Evolutionary conservation across 2,888 invertebrate genomes (phyloP).

Genomic region (Hemicrepidius hirtus): DNA sequence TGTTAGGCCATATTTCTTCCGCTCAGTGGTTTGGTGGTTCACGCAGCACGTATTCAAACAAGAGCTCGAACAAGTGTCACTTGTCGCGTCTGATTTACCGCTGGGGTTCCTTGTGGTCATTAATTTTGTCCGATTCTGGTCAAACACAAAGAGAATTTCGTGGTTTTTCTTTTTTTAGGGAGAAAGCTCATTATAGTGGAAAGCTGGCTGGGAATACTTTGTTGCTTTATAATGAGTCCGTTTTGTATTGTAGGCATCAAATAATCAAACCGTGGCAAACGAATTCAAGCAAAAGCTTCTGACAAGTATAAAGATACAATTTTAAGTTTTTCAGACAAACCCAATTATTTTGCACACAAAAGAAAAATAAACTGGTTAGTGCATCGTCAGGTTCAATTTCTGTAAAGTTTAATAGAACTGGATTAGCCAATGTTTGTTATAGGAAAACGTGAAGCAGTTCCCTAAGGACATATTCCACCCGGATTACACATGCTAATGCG

Average conservation of each 20-base stretch:
- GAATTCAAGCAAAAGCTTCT: too few species aligned
- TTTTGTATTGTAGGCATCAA: background rate
- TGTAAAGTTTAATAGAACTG: slow-evolving; percentile 24
- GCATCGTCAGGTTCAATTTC: slow-evolving; percentile 29
- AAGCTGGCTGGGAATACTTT: background rate
- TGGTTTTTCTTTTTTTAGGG: slow-evolving; percentile 20
- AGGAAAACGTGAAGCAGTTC: slow-evolving; percentile 43
- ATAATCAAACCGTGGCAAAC: too few species aligned
- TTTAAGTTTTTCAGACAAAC: too few species aligned
- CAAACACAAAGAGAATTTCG: slow-evolving; percentile 34
- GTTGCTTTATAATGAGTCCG: background rate
- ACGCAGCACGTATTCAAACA: slow-evolving; percentile 46
- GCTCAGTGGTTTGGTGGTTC: slow-evolving; percentile 42
- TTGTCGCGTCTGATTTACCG: slow-evolving; percentile 49
- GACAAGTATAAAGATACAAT: too few species aligned
- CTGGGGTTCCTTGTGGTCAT: slow-evolving; percentile 46
- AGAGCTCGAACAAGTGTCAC: slow-evolving; percentile 50
- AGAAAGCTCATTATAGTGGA: slow-evolving; percentile 19
- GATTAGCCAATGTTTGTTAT: slow-evolving; percentile 30
- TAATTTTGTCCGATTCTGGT: slow-evolving; percentile 44
- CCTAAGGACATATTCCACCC: slow-evolving; percentile 46
- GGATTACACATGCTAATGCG: slow-evolving; percentile 51
- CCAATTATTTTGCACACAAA: too few species aligned
- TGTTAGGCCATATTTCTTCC: slow-evolving; percentile 44
- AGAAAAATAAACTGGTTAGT: slow-evolving; percentile 8